phyloP scores from a whole-genome alignment of 2,113 vertebrate species.

The Zosterops japonicus region DNA sequence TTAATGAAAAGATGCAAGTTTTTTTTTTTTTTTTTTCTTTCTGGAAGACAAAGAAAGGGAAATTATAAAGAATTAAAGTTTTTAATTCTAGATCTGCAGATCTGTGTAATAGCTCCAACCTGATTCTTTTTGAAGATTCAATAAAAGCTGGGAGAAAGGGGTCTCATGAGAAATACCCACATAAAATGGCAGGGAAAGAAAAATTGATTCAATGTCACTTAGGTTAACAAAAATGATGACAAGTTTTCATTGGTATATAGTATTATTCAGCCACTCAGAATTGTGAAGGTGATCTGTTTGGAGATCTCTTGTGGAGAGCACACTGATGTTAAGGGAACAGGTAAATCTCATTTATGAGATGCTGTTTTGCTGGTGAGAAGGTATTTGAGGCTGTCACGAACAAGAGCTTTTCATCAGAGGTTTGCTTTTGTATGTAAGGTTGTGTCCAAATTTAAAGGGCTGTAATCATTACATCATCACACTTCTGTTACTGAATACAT shows the following conservation, averaged over 20 bases:
- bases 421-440: neutral
- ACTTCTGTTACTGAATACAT: neutral
- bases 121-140: neutral
- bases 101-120: neutral
- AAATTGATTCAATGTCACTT: neutral
- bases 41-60: neutral
- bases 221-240: neutral
- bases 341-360: neutral
- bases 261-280: neutral
- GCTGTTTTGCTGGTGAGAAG: neutral
- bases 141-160: neutral
- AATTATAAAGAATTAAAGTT: neutral
- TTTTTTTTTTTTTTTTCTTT: neutral
- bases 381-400: neutral
- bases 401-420: neutral
- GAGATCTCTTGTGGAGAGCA: neutral
- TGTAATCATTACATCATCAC: neutral
- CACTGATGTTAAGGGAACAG: neutral
- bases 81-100: neutral
- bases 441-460: neutral
- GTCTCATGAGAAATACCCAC: neutral
- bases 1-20: neutral
- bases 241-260: neutral
- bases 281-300: neutral
- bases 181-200: neutral